phyloP scores from a whole-genome alignment of 2,113 vertebrate genomes.

The Sturnus vulgaris region DNA sequence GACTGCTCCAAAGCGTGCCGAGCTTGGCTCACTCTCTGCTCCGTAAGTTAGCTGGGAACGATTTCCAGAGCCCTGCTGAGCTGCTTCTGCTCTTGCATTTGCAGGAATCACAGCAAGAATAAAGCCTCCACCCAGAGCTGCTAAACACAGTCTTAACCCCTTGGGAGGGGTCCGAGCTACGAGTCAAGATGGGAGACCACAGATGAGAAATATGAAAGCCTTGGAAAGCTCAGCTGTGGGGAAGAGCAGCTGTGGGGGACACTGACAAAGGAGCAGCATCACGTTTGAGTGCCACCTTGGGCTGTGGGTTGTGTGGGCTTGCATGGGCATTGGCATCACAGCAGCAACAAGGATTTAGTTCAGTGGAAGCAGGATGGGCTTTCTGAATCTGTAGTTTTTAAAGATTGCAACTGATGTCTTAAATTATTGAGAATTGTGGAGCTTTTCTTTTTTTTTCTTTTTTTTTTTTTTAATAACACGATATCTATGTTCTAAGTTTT shows the following conservation, averaged over 20 bases:
- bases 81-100: slow-evolving; percentile 26
- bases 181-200: neutral
- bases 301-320: neutral
- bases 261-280: neutral
- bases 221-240: rapidly evolving
- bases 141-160: slow-evolving; percentile 15
- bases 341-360: neutral
- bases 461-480: neutral
- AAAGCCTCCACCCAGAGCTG: neutral
- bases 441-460: neutral
- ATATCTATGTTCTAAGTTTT: neutral
- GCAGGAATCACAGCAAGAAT: neutral
- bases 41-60: neutral
- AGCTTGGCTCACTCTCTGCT: neutral
- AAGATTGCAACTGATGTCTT: neutral
- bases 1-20: neutral
- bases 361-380: neutral
- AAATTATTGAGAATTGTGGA: neutral
- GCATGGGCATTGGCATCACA: neutral
- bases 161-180: neutral
- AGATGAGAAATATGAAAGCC: neutral
- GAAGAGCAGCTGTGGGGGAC: neutral
- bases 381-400: neutral
- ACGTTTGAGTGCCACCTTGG: rapidly evolving
- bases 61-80: slow-evolving; percentile 30